Evolutionary conservation across 2,888 invertebrate genomes (phyloP).

Genomic region (Cataglyphis cursor): DNA sequence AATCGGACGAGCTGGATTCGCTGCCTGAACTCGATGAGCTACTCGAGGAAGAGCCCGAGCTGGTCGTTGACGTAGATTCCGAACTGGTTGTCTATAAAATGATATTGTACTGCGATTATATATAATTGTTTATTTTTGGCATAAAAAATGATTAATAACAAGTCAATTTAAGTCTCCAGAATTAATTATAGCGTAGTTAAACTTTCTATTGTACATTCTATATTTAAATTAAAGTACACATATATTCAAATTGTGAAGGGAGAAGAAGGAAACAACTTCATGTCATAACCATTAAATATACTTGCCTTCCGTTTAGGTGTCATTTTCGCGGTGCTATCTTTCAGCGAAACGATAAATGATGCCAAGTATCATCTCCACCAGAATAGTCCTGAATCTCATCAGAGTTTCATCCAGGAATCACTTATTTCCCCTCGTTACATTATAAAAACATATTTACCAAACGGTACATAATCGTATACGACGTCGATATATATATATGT

Average conservation of each 20-base stretch:
- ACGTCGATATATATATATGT: neutral
- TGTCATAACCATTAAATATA: constrained; percentile 58
- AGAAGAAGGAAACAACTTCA: neutral
- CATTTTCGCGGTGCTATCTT: constrained; percentile 76
- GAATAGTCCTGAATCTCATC: neutral
- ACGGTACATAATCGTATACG: neutral
- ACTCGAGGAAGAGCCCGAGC: constrained; percentile 84
- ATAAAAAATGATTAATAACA: neutral
- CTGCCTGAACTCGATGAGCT: constrained; percentile 85
- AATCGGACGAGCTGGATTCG: constrained; percentile 85
- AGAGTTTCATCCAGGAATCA: neutral
- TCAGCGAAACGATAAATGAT: constrained; percentile 8
- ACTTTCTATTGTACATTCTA: neutral
- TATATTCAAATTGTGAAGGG: neutral
- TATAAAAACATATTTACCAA: constrained; percentile 9
- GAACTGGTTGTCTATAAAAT: constrained; percentile 83
- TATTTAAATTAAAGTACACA: neutral
- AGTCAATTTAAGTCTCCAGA: neutral
- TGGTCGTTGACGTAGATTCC: constrained; percentile 84
- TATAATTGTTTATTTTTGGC: neutral
- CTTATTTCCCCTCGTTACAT: neutral
- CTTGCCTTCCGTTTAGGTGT: constrained; percentile 85
- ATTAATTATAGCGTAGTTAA: neutral
- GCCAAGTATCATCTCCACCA: constrained; percentile 62
- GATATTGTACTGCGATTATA: neutral